Evolutionary conservation across 1,140 invertebrate genomes (phyloP).

Genomic region (Venturia canescens): DNA sequence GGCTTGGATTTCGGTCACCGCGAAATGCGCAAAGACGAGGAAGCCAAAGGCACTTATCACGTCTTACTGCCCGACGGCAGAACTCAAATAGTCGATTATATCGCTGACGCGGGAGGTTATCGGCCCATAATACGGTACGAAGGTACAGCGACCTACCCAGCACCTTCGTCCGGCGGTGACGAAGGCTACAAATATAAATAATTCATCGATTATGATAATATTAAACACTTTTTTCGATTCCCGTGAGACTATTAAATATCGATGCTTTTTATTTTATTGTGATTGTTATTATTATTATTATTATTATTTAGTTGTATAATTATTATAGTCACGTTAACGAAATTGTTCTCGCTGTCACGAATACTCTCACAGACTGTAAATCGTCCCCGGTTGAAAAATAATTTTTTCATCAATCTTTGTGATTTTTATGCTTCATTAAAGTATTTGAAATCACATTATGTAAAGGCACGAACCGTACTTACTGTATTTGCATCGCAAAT

Average conservation of each 20-base stretch:
- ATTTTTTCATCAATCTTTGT: too few relatives aligned
- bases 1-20: constrained; percentile 81
- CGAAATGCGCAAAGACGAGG: constrained; percentile 80
- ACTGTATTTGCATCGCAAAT: too few relatives aligned
- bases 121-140: constrained; percentile 83
- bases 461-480: too few relatives aligned
- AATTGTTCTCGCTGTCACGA: background rate
- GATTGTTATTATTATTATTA: background rate
- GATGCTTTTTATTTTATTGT: too few relatives aligned
- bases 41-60: constrained; percentile 81
- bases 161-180: constrained; percentile 53
- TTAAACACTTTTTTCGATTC: background rate
- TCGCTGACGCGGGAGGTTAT: constrained; percentile 82
- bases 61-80: constrained; percentile 82
- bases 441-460: too few relatives aligned
- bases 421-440: too few relatives aligned
- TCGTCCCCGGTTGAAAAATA: too few relatives aligned
- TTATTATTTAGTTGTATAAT: constrained; percentile 3
- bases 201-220: constrained; percentile 8
- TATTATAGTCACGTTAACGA: background rate
- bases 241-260: too few relatives aligned
- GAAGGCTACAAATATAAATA: constrained; percentile 79
- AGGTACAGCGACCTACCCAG: constrained; percentile 77
- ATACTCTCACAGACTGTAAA: background rate
- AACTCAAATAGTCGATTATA: constrained; percentile 81